These are phyloP conservation scores for Zoanthus sociatus DNA, from an alignment of 92 coral and sea anemone genomes.

Conservation along the genomic window DNA sequence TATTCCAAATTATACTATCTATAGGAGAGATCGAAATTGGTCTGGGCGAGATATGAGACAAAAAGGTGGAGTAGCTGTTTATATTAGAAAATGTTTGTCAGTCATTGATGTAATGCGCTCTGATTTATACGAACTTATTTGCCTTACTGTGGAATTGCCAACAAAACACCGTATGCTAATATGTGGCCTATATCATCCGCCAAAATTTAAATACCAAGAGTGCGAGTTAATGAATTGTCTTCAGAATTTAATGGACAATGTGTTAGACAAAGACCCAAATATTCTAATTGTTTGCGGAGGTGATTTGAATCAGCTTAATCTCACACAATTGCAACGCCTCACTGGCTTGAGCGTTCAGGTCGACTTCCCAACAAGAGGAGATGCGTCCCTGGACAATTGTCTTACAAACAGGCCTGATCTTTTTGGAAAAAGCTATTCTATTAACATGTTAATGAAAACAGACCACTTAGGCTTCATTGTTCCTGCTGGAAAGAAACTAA, in stretches of 20 bases:
- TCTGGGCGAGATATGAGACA: slow-evolving; percentile 29
- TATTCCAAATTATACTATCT: slow-evolving; percentile 29
- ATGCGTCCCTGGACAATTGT: slow-evolving; percentile 52
- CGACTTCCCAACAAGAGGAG: slow-evolving; percentile 58
- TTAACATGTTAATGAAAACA: slow-evolving; percentile 45
- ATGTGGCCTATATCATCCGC: slow-evolving; percentile 17
- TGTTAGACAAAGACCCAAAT: slow-evolving; percentile 32
- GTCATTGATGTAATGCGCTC: slow-evolving; percentile 39
- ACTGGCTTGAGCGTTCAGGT: slow-evolving; percentile 51
- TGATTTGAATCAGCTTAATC: slow-evolving; percentile 50
- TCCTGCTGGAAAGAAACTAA: slow-evolving; percentile 46
- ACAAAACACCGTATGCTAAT: slow-evolving; percentile 17
- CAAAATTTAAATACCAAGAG: slow-evolving; percentile 7
- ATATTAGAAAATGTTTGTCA: slow-evolving; percentile 2
- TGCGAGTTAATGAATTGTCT: slow-evolving; percentile 42
- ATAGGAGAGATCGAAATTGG: slow-evolving; percentile 52
- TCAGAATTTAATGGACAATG: slow-evolving; percentile 32
- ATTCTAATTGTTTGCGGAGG: slow-evolving; percentile 52
- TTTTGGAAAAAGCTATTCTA: slow-evolving; percentile 48
- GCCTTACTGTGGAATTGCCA: neutral
- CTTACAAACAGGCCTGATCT: slow-evolving; percentile 54
- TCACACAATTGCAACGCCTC: slow-evolving; percentile 30
- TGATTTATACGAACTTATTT: slow-evolving; percentile 27
- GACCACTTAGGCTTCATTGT: slow-evolving; percentile 43
- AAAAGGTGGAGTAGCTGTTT: slow-evolving; percentile 38